Conservation (phyloP, 2,888 invertebrate species). For the Allacma fusca region DNA sequence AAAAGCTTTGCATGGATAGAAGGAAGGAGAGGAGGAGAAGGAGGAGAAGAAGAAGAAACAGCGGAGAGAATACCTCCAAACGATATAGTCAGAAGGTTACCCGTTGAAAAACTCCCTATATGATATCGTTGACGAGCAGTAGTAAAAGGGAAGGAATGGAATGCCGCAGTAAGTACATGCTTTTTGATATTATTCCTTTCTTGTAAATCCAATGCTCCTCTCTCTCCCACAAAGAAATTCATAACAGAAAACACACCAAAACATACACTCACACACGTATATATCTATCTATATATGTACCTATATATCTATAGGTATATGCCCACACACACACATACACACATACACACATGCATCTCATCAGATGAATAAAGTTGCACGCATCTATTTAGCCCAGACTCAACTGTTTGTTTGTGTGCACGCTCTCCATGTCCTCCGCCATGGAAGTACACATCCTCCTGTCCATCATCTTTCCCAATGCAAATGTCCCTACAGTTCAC, state of each 20-base stretch:
- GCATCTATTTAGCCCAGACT: slow-evolving; percentile 46
- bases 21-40: slow-evolving; percentile 27
- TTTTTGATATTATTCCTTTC: too few species aligned
- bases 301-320: too few species aligned
- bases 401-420: neutral
- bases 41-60: slow-evolving; percentile 20
- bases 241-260: too few species aligned
- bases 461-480: slow-evolving; percentile 47
- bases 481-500: slow-evolving; percentile 44
- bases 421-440: neutral
- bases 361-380: neutral
- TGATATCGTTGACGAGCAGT: too few species aligned
- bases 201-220: slow-evolving; percentile 1
- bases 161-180: neutral
- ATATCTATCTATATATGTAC: too few species aligned
- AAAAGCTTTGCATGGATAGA: slow-evolving; percentile 49
- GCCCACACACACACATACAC: too few species aligned
- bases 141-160: neutral
- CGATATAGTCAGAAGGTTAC: too few species aligned
- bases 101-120: too few species aligned
- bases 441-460: slow-evolving; percentile 23
- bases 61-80: neutral
- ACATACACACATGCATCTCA: too few species aligned
- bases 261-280: too few species aligned
- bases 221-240: too few species aligned